Evolutionary conservation across 2,888 invertebrate species (phyloP).

Genomic region (Periphyllus acericola): DNA sequence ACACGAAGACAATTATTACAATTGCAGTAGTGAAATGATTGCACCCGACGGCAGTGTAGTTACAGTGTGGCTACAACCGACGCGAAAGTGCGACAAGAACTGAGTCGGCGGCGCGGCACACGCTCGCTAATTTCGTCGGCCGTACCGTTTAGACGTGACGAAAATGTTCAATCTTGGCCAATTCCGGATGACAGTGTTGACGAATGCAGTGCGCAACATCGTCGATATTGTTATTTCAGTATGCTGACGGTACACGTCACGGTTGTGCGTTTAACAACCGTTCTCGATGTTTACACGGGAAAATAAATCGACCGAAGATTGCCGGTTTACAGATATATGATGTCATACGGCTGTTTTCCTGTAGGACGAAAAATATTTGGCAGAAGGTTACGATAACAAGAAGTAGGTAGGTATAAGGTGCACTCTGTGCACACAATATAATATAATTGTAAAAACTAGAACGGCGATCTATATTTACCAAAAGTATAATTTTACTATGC

Average conservation of each 20-base stretch:
- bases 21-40: not conserved
- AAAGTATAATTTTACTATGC: not conserved
- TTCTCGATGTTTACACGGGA: not conserved
- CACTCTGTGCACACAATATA: not conserved
- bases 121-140: not conserved
- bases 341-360: not conserved
- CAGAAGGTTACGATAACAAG: not conserved
- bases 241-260: not conserved
- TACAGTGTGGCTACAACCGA: not conserved
- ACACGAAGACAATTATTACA: not conserved
- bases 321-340: not conserved
- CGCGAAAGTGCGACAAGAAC: conserved; percentile 24
- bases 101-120: not conserved
- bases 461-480: conserved; percentile 19
- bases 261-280: not conserved
- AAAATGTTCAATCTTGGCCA: not conserved
- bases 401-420: too few species aligned
- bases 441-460: not conserved
- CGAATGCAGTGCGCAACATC: not conserved
- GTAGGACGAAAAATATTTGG: not conserved
- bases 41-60: not conserved
- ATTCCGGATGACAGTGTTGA: not conserved
- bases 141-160: not conserved
- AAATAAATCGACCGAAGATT: not conserved
- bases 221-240: not conserved